These are phyloP conservation scores for Arrhamphus sclerolepis DNA, from an alignment of 2,797 vertebrate species.

Conservation along the genomic window DNA sequence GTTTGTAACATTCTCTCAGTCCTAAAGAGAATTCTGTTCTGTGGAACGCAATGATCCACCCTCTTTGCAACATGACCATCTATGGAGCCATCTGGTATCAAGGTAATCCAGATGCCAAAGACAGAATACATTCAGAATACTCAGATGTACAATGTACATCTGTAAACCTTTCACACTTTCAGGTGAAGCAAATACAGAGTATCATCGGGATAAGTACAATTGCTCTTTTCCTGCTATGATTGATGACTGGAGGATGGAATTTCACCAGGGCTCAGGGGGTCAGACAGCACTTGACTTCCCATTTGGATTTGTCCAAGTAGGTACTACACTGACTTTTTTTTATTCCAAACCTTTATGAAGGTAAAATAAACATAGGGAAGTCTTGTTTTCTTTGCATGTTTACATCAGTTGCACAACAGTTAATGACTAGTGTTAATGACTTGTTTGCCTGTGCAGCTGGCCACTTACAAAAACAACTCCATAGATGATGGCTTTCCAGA, in stretches of 20 bases:
- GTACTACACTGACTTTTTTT: neutral
- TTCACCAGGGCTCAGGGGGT: constrained; percentile 82
- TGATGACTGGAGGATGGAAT: constrained; percentile 87
- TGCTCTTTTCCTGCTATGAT: constrained; percentile 92
- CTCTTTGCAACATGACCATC: constrained; percentile 88
- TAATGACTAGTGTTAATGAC: too few relatives aligned
- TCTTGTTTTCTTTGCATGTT: neutral
- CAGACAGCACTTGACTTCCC: constrained; percentile 86
- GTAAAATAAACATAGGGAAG: neutral
- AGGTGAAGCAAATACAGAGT: constrained; percentile 85
- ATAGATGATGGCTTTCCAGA: constrained; percentile 71
- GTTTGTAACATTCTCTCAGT: neutral
- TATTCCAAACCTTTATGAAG: neutral
- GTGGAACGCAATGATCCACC: constrained; percentile 96
- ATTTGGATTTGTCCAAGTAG: constrained; percentile 94
- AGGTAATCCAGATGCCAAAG: constrained; percentile 74
- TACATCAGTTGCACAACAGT: neutral
- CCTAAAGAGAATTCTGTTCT: constrained; percentile 72
- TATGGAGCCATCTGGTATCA: constrained; percentile 94
- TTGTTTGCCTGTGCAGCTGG: constrained; percentile 64
- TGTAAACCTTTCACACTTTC: constrained; percentile 16
- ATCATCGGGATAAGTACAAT: constrained; percentile 84
- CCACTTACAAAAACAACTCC: constrained; percentile 44
- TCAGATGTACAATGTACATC: neutral
- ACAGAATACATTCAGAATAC: neutral